A percentile compares a stretch with the other conserved stretches of the same genome.
These are phyloP conservation scores for Rhadinocentrus ornatus DNA, from an alignment of 2,797 vertebrate genomes.

Conservation along the genomic window DNA sequence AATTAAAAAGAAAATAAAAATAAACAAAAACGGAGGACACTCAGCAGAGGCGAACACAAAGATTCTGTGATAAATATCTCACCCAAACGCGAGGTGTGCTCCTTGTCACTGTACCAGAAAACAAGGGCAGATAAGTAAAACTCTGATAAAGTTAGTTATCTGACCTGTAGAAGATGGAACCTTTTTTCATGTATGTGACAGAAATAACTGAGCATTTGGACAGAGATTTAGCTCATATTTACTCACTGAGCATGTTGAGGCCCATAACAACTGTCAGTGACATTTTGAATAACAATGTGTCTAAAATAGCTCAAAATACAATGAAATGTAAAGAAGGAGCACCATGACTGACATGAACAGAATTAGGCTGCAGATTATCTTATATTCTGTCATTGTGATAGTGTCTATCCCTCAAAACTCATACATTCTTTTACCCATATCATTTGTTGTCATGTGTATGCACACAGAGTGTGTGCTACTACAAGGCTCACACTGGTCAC, in stretches of 20 bases:
- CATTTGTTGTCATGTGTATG: conserved; percentile 22
- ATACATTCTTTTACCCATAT: conserved; percentile 20
- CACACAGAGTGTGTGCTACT: conserved; percentile 10
- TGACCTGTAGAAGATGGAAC: not conserved
- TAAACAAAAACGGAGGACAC: not conserved
- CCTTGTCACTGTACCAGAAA: not conserved
- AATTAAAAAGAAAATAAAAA: no score
- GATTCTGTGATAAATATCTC: not conserved
- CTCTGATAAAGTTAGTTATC: not conserved
- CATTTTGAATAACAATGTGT: conserved; percentile 63
- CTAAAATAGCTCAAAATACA: conserved; percentile 47
- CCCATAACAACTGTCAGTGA: conserved; percentile 46
- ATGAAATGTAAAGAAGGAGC: conserved; percentile 16
- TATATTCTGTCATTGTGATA: conserved; percentile 18
- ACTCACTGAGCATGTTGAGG: conserved; percentile 54
- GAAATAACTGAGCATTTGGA: not conserved
- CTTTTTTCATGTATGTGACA: not conserved
- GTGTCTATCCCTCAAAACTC: conserved; percentile 25
- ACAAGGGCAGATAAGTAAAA: not conserved
- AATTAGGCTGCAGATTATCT: conserved; percentile 22
- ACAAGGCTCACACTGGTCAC: not conserved
- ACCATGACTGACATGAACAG: conserved; percentile 42
- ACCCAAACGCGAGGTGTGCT: not conserved
- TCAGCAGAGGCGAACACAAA: not conserved
- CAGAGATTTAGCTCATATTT: conserved; percentile 56